Conservation (phyloP, 2,888 invertebrate genomes). For the Pristionchus exspectatus region DNA sequence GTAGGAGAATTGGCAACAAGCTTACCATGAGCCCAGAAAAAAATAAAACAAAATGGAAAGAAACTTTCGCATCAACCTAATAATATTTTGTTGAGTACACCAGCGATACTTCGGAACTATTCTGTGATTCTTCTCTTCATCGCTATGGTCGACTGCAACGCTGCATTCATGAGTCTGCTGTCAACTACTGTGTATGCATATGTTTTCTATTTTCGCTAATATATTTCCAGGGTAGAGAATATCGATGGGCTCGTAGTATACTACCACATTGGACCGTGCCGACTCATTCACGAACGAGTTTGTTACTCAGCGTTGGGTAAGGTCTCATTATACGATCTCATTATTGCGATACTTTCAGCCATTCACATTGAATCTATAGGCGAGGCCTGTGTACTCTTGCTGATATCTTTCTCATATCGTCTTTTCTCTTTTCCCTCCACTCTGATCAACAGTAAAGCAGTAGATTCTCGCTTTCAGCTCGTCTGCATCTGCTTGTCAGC, state of each 20-base stretch:
- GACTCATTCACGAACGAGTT: not conserved
- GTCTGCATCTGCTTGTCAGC: not conserved
- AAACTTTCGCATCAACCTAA: no score
- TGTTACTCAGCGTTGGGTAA: not conserved
- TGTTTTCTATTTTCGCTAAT: not conserved
- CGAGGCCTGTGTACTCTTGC: not conserved
- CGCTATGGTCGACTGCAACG: not conserved
- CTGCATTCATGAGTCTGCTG: not conserved
- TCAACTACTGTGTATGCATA: not conserved
- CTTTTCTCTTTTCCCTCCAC: not conserved
- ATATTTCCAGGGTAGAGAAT: not conserved
- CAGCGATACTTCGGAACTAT: not conserved
- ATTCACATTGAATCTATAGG: conserved; percentile 32
- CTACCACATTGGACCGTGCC: not conserved
- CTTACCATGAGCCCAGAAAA: no score
- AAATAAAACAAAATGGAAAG: no score
- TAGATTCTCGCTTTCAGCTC: not conserved
- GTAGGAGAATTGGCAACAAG: no score
- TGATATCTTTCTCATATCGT: not conserved
- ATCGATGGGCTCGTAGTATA: not conserved
- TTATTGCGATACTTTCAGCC: not conserved
- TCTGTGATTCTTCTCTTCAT: not conserved
- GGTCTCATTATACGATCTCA: not conserved
- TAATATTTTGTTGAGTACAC: no score
- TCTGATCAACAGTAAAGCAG: not conserved